phyloP scores from a whole-genome alignment of 2,113 vertebrate genomes.

The Thunnus thynnus region DNA sequence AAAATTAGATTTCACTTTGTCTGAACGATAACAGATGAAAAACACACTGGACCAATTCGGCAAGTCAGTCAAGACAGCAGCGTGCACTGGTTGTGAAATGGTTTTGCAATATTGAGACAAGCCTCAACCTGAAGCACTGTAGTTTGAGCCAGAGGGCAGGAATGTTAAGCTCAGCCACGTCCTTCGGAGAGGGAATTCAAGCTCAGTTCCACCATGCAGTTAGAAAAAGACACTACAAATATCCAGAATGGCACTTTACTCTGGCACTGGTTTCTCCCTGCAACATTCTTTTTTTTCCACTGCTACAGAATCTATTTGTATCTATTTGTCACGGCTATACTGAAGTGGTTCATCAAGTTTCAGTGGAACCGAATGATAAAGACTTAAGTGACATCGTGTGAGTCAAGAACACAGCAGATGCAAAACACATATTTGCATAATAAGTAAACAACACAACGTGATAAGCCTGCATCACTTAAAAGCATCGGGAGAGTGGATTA shows the following conservation, averaged over 20 bases:
- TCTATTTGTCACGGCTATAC: background rate
- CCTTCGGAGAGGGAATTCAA: constrained; percentile 16
- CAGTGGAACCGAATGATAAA: constrained; percentile 17
- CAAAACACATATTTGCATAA: constrained; percentile 14
- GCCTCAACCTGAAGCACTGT: constrained; percentile 68
- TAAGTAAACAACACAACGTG: background rate
- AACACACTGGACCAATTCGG: background rate
- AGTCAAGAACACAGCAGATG: background rate
- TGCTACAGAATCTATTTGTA: constrained; percentile 1
- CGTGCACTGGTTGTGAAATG: constrained; percentile 29
- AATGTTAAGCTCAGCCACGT: constrained; percentile 60
- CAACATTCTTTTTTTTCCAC: constrained; percentile 41
- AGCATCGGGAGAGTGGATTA: background rate
- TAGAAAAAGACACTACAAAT: constrained; percentile 1
- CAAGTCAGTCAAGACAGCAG: background rate
- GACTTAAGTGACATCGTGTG: background rate
- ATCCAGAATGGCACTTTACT: constrained; percentile 19
- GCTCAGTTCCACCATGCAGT: constrained; percentile 11
- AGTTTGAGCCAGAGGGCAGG: constrained; percentile 42
- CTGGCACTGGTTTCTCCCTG: background rate
- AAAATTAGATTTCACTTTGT: background rate
- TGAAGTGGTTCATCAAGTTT: constrained; percentile 28
- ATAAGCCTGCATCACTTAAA: background rate
- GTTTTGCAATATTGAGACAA: constrained; percentile 64
- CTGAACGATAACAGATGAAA: background rate